Conservation (phyloP, 2,113 vertebrate genomes). For the Shinisaurus crocodilurus region DNA sequence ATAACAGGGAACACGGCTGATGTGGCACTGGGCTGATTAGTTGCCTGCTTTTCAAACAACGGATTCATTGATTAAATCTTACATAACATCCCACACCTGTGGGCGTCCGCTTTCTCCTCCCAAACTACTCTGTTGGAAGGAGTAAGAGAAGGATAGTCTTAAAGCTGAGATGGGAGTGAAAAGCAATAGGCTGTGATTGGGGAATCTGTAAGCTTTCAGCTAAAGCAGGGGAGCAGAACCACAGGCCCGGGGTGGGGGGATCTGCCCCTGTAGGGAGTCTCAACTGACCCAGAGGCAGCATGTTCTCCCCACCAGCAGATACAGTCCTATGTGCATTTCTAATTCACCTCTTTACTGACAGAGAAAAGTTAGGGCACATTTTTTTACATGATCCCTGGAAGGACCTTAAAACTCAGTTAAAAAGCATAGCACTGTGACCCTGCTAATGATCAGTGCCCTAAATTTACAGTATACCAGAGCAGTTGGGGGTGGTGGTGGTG, state of each 20-base stretch:
- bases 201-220: too few relatives aligned
- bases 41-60: not conserved
- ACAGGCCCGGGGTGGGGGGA: too few relatives aligned
- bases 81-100: not conserved
- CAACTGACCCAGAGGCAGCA: too few relatives aligned
- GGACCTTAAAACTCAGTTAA: not conserved
- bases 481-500: not conserved
- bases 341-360: too few relatives aligned
- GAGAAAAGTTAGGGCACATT: too few relatives aligned
- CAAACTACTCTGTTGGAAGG: not conserved
- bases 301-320: too few relatives aligned
- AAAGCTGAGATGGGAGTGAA: too few relatives aligned
- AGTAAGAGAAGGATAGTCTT: too few relatives aligned
- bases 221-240: too few relatives aligned
- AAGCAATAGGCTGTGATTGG: not conserved
- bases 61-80: not conserved
- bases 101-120: too few relatives aligned
- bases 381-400: not conserved
- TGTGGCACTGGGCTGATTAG: not conserved
- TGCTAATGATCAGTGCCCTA: not conserved
- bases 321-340: too few relatives aligned
- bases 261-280: too few relatives aligned
- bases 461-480: not conserved
- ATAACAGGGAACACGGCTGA: not conserved
- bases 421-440: not conserved